Evolutionary conservation across 2,113 vertebrate species (phyloP).

Genomic region (Monarcha castaneiventris): DNA sequence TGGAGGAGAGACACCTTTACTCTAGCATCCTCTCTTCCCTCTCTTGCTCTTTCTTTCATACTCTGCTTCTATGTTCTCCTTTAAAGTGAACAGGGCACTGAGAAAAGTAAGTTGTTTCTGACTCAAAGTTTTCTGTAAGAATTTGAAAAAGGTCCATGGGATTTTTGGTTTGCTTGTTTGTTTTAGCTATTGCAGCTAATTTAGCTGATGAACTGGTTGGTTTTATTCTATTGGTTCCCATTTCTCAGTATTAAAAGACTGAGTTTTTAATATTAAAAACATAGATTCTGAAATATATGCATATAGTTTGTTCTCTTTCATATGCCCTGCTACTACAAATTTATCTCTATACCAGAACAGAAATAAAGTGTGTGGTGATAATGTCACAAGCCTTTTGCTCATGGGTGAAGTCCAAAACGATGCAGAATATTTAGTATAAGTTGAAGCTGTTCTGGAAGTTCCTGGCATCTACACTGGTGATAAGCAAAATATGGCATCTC

Average conservation of each 20-base stretch:
- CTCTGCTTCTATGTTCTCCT: background rate
- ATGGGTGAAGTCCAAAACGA: slow-evolving; percentile 15
- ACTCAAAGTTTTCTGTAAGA: background rate
- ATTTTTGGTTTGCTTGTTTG: background rate
- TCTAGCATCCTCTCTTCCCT: background rate
- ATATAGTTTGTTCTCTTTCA: background rate
- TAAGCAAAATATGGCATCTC: slow-evolving; percentile 37
- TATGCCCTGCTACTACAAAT: background rate
- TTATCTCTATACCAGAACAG: background rate
- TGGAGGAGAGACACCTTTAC: background rate
- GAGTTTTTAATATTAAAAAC: background rate
- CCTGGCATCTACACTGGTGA: background rate
- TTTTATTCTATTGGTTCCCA: background rate
- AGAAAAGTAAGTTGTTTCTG: background rate
- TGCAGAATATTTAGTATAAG: slow-evolving; percentile 22
- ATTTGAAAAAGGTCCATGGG: background rate
- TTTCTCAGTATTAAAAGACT: background rate
- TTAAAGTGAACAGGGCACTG: background rate
- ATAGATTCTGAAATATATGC: background rate
- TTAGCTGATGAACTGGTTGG: background rate
- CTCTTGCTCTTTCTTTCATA: background rate
- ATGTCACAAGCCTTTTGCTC: slow-evolving; percentile 22
- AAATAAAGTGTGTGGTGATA: background rate
- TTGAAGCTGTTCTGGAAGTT: slow-evolving; percentile 38
- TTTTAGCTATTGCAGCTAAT: background rate